Conservation (phyloP, 2,113 vertebrate genomes). For the Oreochromis tanganicae region DNA sequence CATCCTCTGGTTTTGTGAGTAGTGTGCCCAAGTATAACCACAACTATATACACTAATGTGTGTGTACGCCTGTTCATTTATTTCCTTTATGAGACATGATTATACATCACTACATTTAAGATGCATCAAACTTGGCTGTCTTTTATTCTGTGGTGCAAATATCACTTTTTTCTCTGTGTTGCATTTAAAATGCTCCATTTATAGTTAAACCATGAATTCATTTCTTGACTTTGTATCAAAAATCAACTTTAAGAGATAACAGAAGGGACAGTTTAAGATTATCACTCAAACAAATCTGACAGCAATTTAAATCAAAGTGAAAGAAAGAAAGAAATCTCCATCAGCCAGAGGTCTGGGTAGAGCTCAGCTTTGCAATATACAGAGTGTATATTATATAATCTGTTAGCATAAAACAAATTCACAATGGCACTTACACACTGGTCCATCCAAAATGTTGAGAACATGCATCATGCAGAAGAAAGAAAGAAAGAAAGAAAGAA, state of each 20-base stretch:
- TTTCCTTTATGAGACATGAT: neutral
- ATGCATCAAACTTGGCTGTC: neutral
- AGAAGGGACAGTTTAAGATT: neutral
- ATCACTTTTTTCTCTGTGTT: neutral
- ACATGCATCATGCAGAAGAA: constrained; percentile 60
- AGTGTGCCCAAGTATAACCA: neutral
- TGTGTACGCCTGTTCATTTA: neutral
- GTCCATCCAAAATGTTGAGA: constrained; percentile 73
- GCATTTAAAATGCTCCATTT: neutral
- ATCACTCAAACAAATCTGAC: neutral
- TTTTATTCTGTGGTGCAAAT: neutral
- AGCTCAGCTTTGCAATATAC: fast-evolving
- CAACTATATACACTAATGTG: neutral
- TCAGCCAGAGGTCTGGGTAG: neutral
- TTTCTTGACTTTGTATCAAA: neutral
- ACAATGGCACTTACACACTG: constrained; percentile 87
- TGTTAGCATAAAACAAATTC: neutral
- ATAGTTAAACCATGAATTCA: fast-evolving
- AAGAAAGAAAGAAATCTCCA: neutral
- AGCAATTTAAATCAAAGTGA: neutral
- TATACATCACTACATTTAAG: neutral
- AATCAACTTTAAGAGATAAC: neutral
- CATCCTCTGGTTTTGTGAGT: neutral
- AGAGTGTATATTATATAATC: neutral
- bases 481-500: neutral